Base-by-base conservation (phyloP, 2,797 vertebrate genomes). In the Sphenopsis melanotis region DNA sequence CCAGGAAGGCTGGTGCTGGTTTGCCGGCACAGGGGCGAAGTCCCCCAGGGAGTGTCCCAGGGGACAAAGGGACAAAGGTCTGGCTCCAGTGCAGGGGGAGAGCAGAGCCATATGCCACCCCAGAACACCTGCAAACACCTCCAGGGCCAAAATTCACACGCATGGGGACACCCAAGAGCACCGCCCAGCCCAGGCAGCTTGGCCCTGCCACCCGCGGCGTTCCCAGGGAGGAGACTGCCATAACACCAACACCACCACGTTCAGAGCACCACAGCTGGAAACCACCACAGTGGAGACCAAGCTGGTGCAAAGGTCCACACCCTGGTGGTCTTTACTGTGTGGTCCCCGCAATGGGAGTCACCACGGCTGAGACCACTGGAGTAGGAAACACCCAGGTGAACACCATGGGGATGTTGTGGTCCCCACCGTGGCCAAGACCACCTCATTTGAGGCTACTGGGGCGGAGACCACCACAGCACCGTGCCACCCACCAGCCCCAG, bases 61-160 rank as follows among this genome's bases (percentile, higher is more conserved):
- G 65, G 70, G 3, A 74, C 87, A 83, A 93, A 94, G 65, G 69
- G 3, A 77, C 91, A 85, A 94, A 94, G 81, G 75, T 89, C 55
- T 76, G 36, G 22, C 42, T 61, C 18, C 37, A 32, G 39, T 17
- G 34, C 61, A 32, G 17, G 9, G 32, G 30, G 7, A 39, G 29
- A 60, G 21, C 5, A 2, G 32, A 83, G 79, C 13, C 16, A 0
- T 1, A 0, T 1, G 1, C n/a, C 76, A 85, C 52, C 52, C 18
- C 0, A 0, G 60, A 21, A 30, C 5, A 8, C 34, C 56, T 42
- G 56, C 47, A 52, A 59, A 74, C 65, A 46, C 17, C 0, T 0
- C 24, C 8, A 3, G 41, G 19, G 46, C 12, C 83, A 61, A 71
- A 71, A 46, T 64, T 74, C 53, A 83, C 5, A 3, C 4, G 1